Base-by-base conservation (phyloP, 2,797 vertebrate genomes). In the Margarornis squamiger region DNA sequence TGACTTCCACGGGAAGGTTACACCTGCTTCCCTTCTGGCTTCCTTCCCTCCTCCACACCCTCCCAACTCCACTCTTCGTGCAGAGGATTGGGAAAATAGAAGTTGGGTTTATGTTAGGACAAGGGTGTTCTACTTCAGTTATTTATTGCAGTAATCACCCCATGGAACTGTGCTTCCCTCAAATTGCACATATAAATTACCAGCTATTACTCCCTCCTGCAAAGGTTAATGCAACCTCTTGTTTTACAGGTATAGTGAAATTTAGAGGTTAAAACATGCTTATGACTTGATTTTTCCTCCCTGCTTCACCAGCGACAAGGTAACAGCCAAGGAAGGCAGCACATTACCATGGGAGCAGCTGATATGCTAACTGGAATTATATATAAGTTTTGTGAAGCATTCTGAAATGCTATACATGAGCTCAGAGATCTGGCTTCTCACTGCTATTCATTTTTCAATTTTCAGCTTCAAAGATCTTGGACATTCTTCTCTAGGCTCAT, bases 361-460 rank as follows among this genome's bases (percentile, higher is more conserved):
- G 95, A 96, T 93, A 52, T 83, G 92, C 88, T 76, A 82, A 76
- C 83, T 73, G 81, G 76, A 96, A 95, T 92, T 90, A 92, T 54
- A 87, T 71, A 75, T 39, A 91, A 87, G 87, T 49, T 70, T 66
- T 73, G 87, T 86, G 70, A 90, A 93, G 71, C 88, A 85, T 94
- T 94, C 88, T 78, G 83, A 95, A 96, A 76, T 2, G 71, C 49
- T 84, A 34, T 79, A 77, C 66, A 36, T 29, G 75, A 95, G 73
- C 71, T 73, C 75, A 2, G 12, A 95, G 89, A 51, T 46, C 70
- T 76, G 66, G 21, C 92, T 83, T 85, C 92, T 91, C 87, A 81
- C 86, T 95, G 91, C 90, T 96, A 94, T 95, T 95, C 89, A 78
- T 82, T 93, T 97, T 97, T 97, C 91, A 97, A 95, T 96, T 97